Conservation (phyloP, 1,140 invertebrate species). For the Globodera rostochiensis region DNA sequence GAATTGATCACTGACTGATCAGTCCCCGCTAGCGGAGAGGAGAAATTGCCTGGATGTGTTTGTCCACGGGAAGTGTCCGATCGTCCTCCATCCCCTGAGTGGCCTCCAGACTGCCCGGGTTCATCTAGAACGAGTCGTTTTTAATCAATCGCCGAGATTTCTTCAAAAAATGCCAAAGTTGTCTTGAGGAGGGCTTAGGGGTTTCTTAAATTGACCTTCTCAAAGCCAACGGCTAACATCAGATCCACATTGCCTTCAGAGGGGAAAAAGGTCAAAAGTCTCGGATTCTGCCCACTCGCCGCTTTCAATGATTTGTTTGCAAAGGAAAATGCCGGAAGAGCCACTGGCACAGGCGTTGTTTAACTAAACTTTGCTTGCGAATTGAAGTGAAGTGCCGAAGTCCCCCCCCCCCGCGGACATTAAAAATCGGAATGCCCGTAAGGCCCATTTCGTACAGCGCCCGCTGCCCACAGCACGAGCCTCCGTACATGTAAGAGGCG, state of each 20-base stretch:
- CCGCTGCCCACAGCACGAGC: slow-evolving; percentile 92
- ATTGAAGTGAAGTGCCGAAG: neutral
- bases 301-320: slow-evolving; percentile 82
- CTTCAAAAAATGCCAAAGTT: neutral
- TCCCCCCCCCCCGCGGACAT: slow-evolving; percentile 69
- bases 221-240: slow-evolving; percentile 89
- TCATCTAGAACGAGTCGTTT: slow-evolving; percentile 72
- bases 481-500: slow-evolving; percentile 93
- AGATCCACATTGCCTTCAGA: slow-evolving; percentile 76
- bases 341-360: slow-evolving; percentile 98
- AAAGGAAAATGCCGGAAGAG: slow-evolving; percentile 84
- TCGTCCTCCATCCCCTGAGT: slow-evolving; percentile 74
- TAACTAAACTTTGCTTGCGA: slow-evolving; percentile 26
- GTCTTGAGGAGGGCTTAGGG: neutral
- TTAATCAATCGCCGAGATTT: neutral
- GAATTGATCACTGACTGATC: neutral
- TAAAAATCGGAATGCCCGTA: slow-evolving; percentile 94
- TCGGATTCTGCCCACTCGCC: slow-evolving; percentile 27
- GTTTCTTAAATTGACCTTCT: slow-evolving; percentile 71
- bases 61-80: slow-evolving; percentile 88
- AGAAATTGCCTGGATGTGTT: slow-evolving; percentile 74
- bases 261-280: neutral
- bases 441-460: slow-evolving; percentile 91
- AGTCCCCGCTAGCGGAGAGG: neutral
- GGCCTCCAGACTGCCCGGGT: slow-evolving; percentile 80